Evolutionary conservation across 2,888 invertebrate species (phyloP), one percentile per base, ranked within the genome.

Genomic region (Heteromyza rotundicornis): DNA sequence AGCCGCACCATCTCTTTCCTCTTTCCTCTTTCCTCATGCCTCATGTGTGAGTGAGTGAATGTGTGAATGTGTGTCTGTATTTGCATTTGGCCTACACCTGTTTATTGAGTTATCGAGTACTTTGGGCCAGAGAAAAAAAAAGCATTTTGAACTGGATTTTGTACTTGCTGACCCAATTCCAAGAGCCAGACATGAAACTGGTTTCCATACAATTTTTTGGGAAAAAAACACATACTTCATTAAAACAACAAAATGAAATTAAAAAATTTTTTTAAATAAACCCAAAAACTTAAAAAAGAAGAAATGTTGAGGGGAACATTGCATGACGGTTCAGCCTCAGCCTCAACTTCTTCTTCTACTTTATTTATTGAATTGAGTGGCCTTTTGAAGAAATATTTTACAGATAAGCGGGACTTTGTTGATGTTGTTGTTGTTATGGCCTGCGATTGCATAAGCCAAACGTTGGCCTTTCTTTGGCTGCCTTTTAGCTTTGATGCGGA

Each of bases 101-200:
- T 47, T 47, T 47, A 47, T 20, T 47, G 19, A 47, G 47, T 7
- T 20, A 47, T 47, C 47, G 47, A 47, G 47, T 47, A 47, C 47
- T 47, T 47, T 47, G 47, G 47, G 47, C 47, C 47, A 19, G 14
- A 17, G n/a, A n/a, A n/a, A n/a, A n/a, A n/a, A n/a, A n/a, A n/a
- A n/a, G n/a, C 47, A 7, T 7, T 47, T 47, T 47, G 20, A 14
- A 47, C 47, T 47, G 47, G 47, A 47, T 47, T 40, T 71, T 64
- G 67, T 70, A 73, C 74, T 72, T 75, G 75, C 68, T 75, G 74
- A 74, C 74, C 74, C 68, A 74, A 74, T 74, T 74, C 70, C 68
- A 67, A 72, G 73, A 68, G 69, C 66, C 73, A 74, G 75, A 70
- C 66, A 72, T n/a, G 71, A 74, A 74, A 74, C 74, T 73, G 74